phyloP scores from a whole-genome alignment of 2,888 invertebrate genomes.

The Erebia aethiops region DNA sequence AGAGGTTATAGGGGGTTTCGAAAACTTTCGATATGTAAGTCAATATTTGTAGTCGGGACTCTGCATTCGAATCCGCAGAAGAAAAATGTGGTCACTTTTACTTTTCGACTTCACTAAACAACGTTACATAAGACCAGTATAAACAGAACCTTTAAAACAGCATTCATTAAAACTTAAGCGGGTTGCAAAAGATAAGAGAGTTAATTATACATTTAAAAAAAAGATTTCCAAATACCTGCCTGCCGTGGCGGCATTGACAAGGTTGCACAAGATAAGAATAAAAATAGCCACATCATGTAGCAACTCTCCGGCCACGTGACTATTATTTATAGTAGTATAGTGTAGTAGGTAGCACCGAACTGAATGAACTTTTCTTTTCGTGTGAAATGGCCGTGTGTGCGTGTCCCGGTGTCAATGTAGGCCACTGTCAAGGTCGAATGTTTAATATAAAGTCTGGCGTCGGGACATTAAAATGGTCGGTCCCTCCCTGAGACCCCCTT shows the following conservation, averaged over 20 bases:
- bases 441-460: conserved; percentile 83
- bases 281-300: conserved; percentile 38
- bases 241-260: conserved; percentile 44
- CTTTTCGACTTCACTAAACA: neutral
- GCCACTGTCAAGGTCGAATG: conserved; percentile 83
- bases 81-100: neutral
- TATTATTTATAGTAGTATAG: conserved; percentile 69
- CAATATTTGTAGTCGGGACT: neutral
- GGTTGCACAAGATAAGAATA: conserved; percentile 43
- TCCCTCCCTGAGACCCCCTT: conserved; percentile 75
- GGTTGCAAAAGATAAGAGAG: conserved; percentile 20
- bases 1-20: too few relatives aligned
- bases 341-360: conserved; percentile 58
- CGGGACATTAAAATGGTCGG: conserved; percentile 83
- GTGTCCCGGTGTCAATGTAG: conserved; percentile 81
- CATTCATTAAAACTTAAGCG: neutral
- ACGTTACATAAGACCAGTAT: conserved; percentile 1
- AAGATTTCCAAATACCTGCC: conserved; percentile 21
- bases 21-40: neutral
- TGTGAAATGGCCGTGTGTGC: conserved; percentile 77
- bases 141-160: neutral
- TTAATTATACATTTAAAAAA: conserved; percentile 12
- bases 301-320: conserved; percentile 62
- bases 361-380: conserved; percentile 80
- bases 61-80: neutral